Percentiles rank a stretch among this genome's conserved stretches.
Conservation (phyloP, 1,140 invertebrate species). For the Bombus sibiricus region DNA sequence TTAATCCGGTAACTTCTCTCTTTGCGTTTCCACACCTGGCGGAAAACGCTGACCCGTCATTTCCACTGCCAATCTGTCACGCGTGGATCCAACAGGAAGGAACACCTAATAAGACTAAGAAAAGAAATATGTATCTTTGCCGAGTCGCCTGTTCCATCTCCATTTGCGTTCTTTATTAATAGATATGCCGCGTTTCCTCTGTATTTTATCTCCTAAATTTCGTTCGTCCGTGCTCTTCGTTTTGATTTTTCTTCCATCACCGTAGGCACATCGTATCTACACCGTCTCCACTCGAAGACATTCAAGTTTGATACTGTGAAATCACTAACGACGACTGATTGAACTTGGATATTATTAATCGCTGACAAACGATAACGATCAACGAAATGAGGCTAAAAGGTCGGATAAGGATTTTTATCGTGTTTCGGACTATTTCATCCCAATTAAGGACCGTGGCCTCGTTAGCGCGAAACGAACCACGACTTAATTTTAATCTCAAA, state of each 20-base stretch:
- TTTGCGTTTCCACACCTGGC: conserved; percentile 36
- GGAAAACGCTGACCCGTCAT: conserved; percentile 76
- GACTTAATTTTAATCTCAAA: conserved; percentile 64
- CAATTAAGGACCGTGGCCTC: conserved; percentile 54
- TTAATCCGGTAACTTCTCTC: conserved; percentile 72
- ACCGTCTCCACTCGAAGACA: background rate
- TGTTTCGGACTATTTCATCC: conserved; percentile 25
- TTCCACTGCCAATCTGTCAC: conserved; percentile 76
- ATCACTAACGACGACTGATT: background rate
- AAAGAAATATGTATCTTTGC: conserved; percentile 41
- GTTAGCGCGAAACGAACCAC: conserved; percentile 48
- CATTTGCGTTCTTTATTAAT: background rate
- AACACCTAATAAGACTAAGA: background rate
- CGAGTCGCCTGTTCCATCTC: conserved; percentile 29
- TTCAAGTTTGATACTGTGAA: background rate
- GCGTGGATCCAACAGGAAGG: conserved; percentile 22
- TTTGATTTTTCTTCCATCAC: background rate
- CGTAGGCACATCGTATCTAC: too few relatives aligned
- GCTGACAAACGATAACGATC: background rate
- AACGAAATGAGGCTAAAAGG: background rate
- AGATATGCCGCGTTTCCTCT: background rate
- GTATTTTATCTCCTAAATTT: background rate
- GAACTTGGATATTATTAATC: background rate
- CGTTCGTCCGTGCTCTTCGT: background rate
- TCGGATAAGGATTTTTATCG: background rate